Evolutionary conservation across 2,113 vertebrate genomes (phyloP).

Genomic region (Machaerirhynchus nigripectus): DNA sequence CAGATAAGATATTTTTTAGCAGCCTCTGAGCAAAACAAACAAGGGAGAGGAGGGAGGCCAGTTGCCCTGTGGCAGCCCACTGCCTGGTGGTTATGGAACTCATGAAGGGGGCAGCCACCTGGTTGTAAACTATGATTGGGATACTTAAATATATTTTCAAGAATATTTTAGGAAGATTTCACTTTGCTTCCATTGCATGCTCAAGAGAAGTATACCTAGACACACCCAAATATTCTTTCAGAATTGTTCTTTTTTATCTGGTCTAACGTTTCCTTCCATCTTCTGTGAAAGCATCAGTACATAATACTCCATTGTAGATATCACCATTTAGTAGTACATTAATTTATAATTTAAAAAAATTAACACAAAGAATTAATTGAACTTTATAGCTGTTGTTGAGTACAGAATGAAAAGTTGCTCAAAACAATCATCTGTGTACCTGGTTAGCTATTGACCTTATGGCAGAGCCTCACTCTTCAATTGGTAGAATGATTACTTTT

Average conservation of each 20-base stretch:
- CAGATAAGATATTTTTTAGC: background rate
- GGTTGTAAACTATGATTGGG: background rate
- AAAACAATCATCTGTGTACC: background rate
- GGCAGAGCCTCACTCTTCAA: background rate
- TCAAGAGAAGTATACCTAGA: background rate
- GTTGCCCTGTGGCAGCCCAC: background rate
- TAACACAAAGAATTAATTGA: background rate
- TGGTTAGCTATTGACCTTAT: background rate
- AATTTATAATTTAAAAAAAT: background rate
- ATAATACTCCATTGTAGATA: background rate
- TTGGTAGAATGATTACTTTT: background rate
- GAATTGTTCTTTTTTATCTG: background rate
- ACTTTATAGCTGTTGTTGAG: background rate
- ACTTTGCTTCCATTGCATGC: background rate
- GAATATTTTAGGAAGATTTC: background rate
- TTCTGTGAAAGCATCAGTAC: background rate
- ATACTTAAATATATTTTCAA: background rate
- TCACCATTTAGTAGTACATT: background rate
- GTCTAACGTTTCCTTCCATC: background rate
- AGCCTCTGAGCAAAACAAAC: background rate
- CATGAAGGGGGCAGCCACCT: background rate
- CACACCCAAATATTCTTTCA: background rate
- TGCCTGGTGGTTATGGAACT: background rate
- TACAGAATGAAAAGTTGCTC: background rate
- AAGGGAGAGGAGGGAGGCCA: background rate